Conservation (phyloP, 1,140 invertebrate genomes). For the Acromyrmex echinatior region DNA sequence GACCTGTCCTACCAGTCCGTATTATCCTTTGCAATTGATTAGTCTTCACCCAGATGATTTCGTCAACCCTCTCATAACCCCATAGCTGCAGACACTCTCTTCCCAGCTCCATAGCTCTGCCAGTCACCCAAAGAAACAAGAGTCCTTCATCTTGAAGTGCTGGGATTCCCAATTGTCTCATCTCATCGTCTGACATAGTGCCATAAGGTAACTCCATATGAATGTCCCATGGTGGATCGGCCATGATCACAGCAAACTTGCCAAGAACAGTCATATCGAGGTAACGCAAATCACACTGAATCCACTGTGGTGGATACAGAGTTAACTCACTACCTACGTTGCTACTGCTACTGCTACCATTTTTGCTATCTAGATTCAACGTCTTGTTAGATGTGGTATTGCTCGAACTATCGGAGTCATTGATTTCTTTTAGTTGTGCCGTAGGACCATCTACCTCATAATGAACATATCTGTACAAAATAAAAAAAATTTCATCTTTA, state of each 20-base stretch:
- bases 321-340: constrained; percentile 85
- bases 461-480: constrained; percentile 93
- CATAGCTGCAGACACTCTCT: constrained; percentile 96
- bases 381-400: constrained; percentile 61
- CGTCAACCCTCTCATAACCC: constrained; percentile 98
- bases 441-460: constrained; percentile 94
- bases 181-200: constrained; percentile 99
- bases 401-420: constrained; percentile 70
- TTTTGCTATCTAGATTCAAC: constrained; percentile 64
- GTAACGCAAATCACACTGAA: constrained; percentile 98
- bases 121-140: constrained; percentile 99
- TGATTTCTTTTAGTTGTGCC: constrained; percentile 85
- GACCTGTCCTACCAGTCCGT: constrained; percentile 97
- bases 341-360: constrained; percentile 74
- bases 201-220: constrained; percentile 99
- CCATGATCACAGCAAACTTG: constrained; percentile 97
- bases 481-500: constrained; percentile 46
- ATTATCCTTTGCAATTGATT: constrained; percentile 99
- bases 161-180: constrained; percentile 94
- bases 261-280: constrained; percentile 98
- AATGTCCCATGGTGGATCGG: constrained; percentile 99
- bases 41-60: constrained; percentile 99
- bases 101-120: constrained; percentile 98
- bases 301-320: constrained; percentile 97
- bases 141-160: constrained; percentile 98